Evolutionary conservation across 2,113 vertebrate species (phyloP), one percentile per base, ranked within the genome.

Genomic region (Paracanthobrama guichenoti): DNA sequence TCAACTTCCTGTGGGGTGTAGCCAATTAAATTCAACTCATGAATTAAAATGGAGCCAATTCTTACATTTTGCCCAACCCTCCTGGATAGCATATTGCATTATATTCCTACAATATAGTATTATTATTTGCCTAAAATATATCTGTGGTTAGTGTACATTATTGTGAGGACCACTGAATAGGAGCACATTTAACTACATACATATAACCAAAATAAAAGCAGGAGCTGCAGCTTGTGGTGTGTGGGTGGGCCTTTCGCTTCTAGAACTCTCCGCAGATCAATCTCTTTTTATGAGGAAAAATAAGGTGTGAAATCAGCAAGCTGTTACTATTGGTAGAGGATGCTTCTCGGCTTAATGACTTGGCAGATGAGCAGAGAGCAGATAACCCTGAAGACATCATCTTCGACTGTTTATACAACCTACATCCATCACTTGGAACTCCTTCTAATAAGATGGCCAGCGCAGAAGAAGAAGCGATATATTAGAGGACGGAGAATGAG

Each of bases 221-320:
- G 81, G 50, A 82, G 59, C 53, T 44, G n/a, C 16, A 35, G 50
- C 60, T 44, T 14, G 60, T n/a, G 18, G 66, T 79, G 81, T 46
- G 50, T 82, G 66, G 84, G 84, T 57, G 75, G 66, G 78, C 62
- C 24, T 26, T 76, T 64, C 28, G 31, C 59, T 62, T 78, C 46
- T 7, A 46, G 71, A 74, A 76, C 74, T 67, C 71, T 50, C 79
- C 50, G 26, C 66, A 22, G 83, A 85, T 82, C 57, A 77, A 76
- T 78, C 82, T 53, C 39, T 62, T 76, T 83, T 85, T 79, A 57
- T 69, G 22, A 71, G 57, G 60, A 77, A 76, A 81, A 44, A 76
- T 46, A 48, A 79, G 74, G 86, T 74, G 79, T 69, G 80, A 81
- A 85, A 85, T 80, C 79, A 77, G 62, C 83, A 86, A 85, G 86